These are phyloP conservation scores for Drosophila pseudotalamancana DNA, from an alignment of 2,888 invertebrate species.

Conservation along the genomic window DNA sequence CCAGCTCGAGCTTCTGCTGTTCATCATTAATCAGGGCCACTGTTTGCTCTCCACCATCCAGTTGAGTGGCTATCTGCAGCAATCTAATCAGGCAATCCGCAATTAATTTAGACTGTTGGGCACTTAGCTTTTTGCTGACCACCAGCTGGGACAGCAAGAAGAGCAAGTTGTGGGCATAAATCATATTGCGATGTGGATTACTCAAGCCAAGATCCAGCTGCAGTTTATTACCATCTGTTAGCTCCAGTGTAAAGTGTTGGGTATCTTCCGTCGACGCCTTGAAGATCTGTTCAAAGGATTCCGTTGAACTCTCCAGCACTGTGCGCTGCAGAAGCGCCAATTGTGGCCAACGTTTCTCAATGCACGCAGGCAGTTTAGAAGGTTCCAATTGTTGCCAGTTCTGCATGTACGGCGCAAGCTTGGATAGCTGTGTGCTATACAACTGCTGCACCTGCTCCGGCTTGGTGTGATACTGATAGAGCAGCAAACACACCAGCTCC, in stretches of 20 bases:
- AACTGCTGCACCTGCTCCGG: conserved; percentile 66
- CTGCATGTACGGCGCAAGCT: conserved; percentile 61
- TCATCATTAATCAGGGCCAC: conserved; percentile 12
- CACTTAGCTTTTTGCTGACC: conserved; percentile 49
- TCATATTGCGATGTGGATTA: conserved; percentile 77
- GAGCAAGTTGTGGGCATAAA: conserved; percentile 79
- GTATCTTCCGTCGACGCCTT: conserved; percentile 5
- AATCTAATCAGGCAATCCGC: conserved; percentile 72
- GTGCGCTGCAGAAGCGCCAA: conserved; percentile 61
- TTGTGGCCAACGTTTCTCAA: conserved; percentile 54
- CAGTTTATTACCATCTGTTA: conserved; percentile 66
- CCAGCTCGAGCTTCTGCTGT: conserved; percentile 20
- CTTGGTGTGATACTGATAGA: conserved; percentile 81
- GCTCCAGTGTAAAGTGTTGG: conserved; percentile 50
- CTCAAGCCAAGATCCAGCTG: conserved; percentile 57
- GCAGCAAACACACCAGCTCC: conserved; percentile 81
- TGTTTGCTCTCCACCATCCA: conserved; percentile 31
- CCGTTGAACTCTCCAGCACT: conserved; percentile 50
- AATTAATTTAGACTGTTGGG: conserved; percentile 62
- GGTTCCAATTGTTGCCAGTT: conserved; percentile 49
- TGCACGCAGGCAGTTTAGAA: conserved; percentile 8
- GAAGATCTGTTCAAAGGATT: conserved; percentile 58
- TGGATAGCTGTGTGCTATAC: conserved; percentile 56
- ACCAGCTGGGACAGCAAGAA: conserved; percentile 72
- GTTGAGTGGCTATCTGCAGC: conserved; percentile 52